Base-by-base conservation (phyloP, 2,888 invertebrate species). In the Branchellion lobata region DNA sequence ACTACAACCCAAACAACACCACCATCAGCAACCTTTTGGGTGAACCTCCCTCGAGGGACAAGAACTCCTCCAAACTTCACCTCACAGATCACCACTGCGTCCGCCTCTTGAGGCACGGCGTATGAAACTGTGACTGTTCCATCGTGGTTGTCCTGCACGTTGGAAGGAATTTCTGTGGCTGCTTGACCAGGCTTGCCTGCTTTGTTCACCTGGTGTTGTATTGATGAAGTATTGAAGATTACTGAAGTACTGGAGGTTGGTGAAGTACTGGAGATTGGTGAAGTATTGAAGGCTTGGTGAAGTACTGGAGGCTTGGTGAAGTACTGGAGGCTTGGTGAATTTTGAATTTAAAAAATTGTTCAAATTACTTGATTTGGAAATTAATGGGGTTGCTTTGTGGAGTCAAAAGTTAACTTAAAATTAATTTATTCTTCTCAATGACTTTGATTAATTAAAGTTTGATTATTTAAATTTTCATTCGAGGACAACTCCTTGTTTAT, bases 1-100 rank as follows among this genome's bases (percentile, higher is more conserved):
- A n/a, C n/a, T n/a, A n/a, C n/a, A n/a, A n/a, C n/a, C n/a, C n/a
- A n/a, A n/a, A n/a, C n/a, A n/a, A n/a, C n/a, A 40, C 5, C 40
- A 40, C 40, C 5, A 5, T 8, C 40, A 40, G 8, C 8, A 40
- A 79, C 79, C 68, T 76, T 79, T 27, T 79, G 79, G 34, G 61
- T 78, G 65, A 81, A 72, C 18, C 75, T 71, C n/a, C 81, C 81
- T 8, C 68, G 40, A 21, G 81, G 79, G 29, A 81, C 81, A 5
- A 79, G 33, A 0, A 79, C 75, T 24, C 81, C 81, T 69, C 81
- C 81, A 36, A 81, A 81, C 75, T 81, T 81, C 5, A 78, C 40
- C 34, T 81, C 81, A 21, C 61, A 51, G 5, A 72, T 68, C 51
- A 79, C 27, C 11, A 75, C 79, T 33, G 79, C 81, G n/a, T 77